Conservation (phyloP, 2,888 invertebrate species). For the Oxystoma pomonae region DNA sequence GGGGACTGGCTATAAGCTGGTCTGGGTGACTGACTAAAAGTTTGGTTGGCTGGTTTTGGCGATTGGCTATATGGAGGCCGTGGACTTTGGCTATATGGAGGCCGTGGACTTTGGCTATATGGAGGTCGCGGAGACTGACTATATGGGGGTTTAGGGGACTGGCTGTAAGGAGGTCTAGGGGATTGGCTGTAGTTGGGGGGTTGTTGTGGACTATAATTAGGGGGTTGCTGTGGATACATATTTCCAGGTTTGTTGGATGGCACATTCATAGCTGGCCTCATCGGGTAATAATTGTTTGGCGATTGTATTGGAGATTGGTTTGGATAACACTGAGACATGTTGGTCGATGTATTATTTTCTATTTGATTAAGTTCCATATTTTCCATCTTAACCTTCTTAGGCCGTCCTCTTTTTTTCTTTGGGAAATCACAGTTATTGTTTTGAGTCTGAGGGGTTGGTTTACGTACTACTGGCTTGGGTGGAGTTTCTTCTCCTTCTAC, state of each 20-base stretch:
- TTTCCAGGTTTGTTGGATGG: slow-evolving; percentile 44
- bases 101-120: slow-evolving; percentile 37
- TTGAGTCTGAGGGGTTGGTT: slow-evolving; percentile 43
- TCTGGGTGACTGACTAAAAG: slow-evolving; percentile 39
- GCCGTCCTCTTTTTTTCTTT: slow-evolving; percentile 84
- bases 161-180: slow-evolving; percentile 38
- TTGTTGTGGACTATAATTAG: slow-evolving; percentile 36
- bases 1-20: slow-evolving; percentile 43
- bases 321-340: slow-evolving; percentile 50
- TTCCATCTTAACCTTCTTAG: slow-evolving; percentile 77
- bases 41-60: slow-evolving; percentile 47
- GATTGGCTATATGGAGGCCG: slow-evolving; percentile 37
- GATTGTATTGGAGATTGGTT: slow-evolving; percentile 51
- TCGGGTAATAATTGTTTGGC: slow-evolving; percentile 49
- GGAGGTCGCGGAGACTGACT: slow-evolving; percentile 37
- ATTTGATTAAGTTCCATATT: slow-evolving; percentile 51
- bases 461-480: slow-evolving; percentile 51
- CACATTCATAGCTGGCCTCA: slow-evolving; percentile 42
- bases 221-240: slow-evolving; percentile 42
- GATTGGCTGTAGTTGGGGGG: slow-evolving; percentile 34
- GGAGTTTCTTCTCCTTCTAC: slow-evolving; percentile 64
- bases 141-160: slow-evolving; percentile 40
- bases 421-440: slow-evolving; percentile 58
- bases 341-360: slow-evolving; percentile 46
- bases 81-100: slow-evolving; percentile 38